Conservation (phyloP, 2,113 vertebrate species). For the Gymnogyps californianus region DNA sequence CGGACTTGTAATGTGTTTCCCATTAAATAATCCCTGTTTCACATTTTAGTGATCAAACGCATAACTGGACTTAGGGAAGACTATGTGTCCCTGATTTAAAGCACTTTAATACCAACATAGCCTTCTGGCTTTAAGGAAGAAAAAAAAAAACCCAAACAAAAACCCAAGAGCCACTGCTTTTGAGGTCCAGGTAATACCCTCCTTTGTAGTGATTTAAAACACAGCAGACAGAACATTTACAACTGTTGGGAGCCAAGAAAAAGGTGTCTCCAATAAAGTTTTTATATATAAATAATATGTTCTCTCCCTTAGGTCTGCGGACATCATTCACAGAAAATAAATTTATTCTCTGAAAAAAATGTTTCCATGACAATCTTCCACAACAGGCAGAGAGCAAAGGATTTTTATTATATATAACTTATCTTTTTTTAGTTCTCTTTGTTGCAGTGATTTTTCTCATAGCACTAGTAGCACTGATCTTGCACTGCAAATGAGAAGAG, state of each 20-base stretch:
- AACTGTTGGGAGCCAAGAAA: neutral
- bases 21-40: neutral
- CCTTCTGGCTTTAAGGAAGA: neutral
- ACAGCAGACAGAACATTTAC: slow-evolving; percentile 19
- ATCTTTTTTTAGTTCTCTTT: slow-evolving; percentile 58
- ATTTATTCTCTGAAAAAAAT: slow-evolving; percentile 48
- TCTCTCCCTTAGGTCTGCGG: neutral
- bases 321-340: slow-evolving; percentile 51
- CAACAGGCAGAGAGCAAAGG: slow-evolving; percentile 50
- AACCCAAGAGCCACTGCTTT: neutral
- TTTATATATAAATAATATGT: neutral
- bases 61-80: neutral
- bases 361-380: slow-evolving; percentile 66
- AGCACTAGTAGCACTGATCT: neutral
- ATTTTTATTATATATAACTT: slow-evolving; percentile 58
- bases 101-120: neutral
- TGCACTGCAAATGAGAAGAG: neutral
- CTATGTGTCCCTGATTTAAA: neutral
- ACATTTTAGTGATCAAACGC: neutral
- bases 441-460: neutral
- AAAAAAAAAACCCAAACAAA: neutral
- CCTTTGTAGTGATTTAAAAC: slow-evolving; percentile 13
- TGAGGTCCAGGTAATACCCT: neutral
- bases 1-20: neutral
- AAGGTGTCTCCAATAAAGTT: neutral